A percentile compares a stretch with the other conserved stretches of the same genome.
phyloP scores from a whole-genome alignment of 35 echinoderm and acorn worm genomes.

The Chiridota heheva region DNA sequence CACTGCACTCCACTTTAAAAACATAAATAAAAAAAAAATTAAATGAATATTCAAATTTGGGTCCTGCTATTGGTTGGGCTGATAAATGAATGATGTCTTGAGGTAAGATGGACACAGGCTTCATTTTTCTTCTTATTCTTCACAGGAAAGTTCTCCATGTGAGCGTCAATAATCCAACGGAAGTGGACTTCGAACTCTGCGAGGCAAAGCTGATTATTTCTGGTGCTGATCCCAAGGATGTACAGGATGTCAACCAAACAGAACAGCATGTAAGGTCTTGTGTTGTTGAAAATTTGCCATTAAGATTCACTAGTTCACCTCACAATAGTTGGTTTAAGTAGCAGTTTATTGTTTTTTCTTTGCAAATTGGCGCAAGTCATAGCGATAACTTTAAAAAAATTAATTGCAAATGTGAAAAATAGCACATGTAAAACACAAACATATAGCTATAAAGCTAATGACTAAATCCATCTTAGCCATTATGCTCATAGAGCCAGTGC shows the following conservation, averaged over 20 bases:
- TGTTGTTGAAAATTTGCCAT: neutral
- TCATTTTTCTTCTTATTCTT: conserved; percentile 2
- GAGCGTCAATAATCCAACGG: conserved; percentile 51
- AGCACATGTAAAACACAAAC: too few species aligned
- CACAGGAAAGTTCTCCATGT: conserved; percentile 82
- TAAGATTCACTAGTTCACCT: neutral
- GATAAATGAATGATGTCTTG: neutral
- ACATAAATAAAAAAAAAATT: too few species aligned
- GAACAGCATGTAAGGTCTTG: conserved; percentile 16
- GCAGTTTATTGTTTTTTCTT: conserved; percentile 19
- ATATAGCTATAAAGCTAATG: too few species aligned
- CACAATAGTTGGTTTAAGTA: conserved; percentile 3
- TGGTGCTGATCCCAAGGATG: conserved; percentile 11
- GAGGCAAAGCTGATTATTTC: conserved; percentile 24
- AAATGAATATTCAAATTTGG: too few species aligned
- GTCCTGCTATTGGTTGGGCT: too few species aligned
- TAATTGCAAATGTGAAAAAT: too few species aligned
- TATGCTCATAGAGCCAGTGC: too few species aligned
- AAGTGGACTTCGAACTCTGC: conserved; percentile 47
- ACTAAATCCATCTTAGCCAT: too few species aligned
- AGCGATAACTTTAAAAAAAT: too few species aligned
- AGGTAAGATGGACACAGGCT: neutral
- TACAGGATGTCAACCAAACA: conserved; percentile 13
- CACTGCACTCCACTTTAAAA: too few species aligned
- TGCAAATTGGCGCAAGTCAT: too few species aligned